Evolutionary conservation across 2,888 invertebrate genomes (phyloP).

Genomic region (Diabrotica balteata): DNA sequence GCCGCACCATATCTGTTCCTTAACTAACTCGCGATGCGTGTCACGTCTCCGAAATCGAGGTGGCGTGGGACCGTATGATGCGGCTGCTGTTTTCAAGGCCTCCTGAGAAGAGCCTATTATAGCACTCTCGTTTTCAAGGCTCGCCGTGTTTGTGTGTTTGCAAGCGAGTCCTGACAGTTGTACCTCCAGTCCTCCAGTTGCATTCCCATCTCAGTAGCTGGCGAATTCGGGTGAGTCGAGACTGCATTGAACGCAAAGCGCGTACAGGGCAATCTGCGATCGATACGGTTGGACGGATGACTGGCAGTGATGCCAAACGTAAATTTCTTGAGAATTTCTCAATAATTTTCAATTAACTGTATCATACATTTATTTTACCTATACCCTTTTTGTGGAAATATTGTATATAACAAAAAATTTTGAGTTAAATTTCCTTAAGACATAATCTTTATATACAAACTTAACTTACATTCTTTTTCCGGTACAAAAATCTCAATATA

Average conservation of each 20-base stretch:
- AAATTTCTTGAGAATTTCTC: neutral
- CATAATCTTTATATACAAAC: no score
- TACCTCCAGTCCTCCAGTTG: conserved; percentile 25
- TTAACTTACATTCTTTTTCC: no score
- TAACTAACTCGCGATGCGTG: conserved; percentile 48
- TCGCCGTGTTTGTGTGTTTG: conserved; percentile 25
- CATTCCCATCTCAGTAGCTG: conserved; percentile 22
- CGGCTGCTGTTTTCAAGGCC: conserved; percentile 34
- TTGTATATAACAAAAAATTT: no score
- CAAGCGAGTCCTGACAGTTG: conserved; percentile 9
- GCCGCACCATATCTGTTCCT: conserved; percentile 19
- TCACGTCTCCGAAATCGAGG: conserved; percentile 45
- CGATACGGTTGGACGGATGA: conserved; percentile 41
- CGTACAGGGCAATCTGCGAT: conserved; percentile 37
- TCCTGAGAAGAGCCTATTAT: conserved; percentile 23
- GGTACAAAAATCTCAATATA: no score
- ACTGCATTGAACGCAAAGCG: conserved; percentile 38
- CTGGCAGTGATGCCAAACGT: conserved; percentile 23
- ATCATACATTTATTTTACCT: no score
- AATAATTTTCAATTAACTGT: no score
- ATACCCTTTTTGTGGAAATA: no score
- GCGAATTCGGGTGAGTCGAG: conserved; percentile 30
- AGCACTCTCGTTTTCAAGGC: conserved; percentile 42
- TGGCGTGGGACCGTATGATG: conserved; percentile 40
- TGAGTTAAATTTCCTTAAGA: no score